Conservation (phyloP, 2,797 vertebrate genomes). For the Sitta carolinensis region DNA sequence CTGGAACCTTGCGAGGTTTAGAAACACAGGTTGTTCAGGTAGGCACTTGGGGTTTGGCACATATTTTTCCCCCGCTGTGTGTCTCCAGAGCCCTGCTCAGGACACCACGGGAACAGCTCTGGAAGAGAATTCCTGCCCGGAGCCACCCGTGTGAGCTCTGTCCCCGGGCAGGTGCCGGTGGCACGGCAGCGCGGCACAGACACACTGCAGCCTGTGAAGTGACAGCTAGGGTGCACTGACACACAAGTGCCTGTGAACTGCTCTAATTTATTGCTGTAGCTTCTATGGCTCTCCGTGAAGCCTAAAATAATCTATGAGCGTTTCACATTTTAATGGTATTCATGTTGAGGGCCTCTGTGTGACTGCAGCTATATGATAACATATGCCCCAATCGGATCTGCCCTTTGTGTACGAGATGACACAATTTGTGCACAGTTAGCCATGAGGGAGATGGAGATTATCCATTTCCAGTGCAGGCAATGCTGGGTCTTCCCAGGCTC, state of each 20-base stretch:
- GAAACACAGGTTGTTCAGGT: neutral
- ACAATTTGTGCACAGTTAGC: slow-evolving; percentile 44
- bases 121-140: neutral
- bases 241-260: slow-evolving; percentile 58
- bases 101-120: accelerated
- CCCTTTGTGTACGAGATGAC: slow-evolving; percentile 44
- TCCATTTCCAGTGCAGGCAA: slow-evolving; percentile 10
- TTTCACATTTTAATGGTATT: slow-evolving; percentile 57
- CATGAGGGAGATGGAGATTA: slow-evolving; percentile 51
- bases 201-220: slow-evolving; percentile 18
- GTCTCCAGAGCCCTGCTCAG: neutral
- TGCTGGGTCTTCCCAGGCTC: neutral
- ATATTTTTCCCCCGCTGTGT: neutral
- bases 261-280: slow-evolving; percentile 49
- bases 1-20: neutral
- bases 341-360: slow-evolving; percentile 56
- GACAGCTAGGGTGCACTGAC: slow-evolving; percentile 65
- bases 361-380: slow-evolving; percentile 52
- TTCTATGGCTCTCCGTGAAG: slow-evolving; percentile 53
- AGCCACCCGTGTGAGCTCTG: accelerated
- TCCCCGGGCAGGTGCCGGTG: neutral
- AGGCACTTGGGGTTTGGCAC: neutral
- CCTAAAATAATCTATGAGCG: slow-evolving; percentile 48
- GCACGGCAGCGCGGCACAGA: neutral
- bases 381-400: slow-evolving; percentile 36